Evolutionary conservation across 2,888 invertebrate species (phyloP).

Genomic region (Kuschelorhynchus macadamiae): DNA sequence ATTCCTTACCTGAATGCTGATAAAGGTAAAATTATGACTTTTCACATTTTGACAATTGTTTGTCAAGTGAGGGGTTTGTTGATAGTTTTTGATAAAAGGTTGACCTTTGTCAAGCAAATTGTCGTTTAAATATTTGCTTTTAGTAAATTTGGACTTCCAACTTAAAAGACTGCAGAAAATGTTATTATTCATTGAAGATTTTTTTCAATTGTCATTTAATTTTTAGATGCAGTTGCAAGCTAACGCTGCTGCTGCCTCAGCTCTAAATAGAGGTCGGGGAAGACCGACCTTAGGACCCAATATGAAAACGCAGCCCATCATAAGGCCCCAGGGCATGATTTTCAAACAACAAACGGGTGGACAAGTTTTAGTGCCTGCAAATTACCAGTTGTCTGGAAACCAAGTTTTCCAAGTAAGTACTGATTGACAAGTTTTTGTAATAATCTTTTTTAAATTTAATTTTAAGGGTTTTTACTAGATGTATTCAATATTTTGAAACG

Average conservation of each 20-base stretch:
- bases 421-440: neutral
- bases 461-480: neutral
- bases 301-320: slow-evolving; percentile 53
- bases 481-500: no score
- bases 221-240: slow-evolving; percentile 64
- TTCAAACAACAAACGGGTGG: slow-evolving; percentile 78
- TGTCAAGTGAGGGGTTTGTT: no score
- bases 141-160: no score
- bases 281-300: slow-evolving; percentile 61
- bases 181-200: no score
- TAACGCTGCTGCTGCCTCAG: slow-evolving; percentile 52
- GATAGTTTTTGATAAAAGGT: no score
- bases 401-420: slow-evolving; percentile 76
- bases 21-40: no score
- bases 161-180: no score
- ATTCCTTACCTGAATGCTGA: no score
- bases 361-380: slow-evolving; percentile 72
- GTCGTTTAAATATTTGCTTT: no score
- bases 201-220: no score
- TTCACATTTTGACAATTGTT: no score
- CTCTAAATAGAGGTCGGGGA: slow-evolving; percentile 65
- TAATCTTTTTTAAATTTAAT: neutral
- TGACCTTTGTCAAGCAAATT: no score
- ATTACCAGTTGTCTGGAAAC: slow-evolving; percentile 74
- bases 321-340: slow-evolving; percentile 73